A percentile compares a stretch with the other conserved stretches of the same genome.
These are phyloP conservation scores for Calonectris borealis DNA, from an alignment of 2,113 vertebrate genomes.

Conservation along the genomic window DNA sequence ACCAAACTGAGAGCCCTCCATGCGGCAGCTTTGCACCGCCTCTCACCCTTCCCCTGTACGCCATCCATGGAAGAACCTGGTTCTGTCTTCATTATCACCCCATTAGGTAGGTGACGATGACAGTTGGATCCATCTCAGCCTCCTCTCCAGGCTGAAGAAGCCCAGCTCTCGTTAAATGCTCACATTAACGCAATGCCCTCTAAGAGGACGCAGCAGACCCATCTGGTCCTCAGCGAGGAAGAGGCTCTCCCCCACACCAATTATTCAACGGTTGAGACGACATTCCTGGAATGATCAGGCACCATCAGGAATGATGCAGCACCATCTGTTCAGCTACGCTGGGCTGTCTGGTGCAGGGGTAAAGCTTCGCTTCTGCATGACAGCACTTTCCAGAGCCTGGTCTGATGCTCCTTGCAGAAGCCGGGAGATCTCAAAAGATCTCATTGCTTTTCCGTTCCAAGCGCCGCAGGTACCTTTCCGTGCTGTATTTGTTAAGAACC, in stretches of 20 bases:
- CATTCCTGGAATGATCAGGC: background rate
- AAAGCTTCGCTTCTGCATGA: background rate
- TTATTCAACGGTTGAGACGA: background rate
- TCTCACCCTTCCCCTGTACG: background rate
- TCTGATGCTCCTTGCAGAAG: background rate
- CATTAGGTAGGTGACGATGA: background rate
- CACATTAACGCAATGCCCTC: background rate
- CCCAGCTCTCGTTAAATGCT: background rate
- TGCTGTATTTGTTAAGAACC: background rate
- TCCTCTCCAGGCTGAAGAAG: background rate
- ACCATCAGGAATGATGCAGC: background rate
- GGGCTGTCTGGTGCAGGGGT: background rate
- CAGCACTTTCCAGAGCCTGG: background rate
- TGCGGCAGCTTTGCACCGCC: rapidly evolving
- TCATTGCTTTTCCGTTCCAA: background rate
- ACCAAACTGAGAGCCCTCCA: background rate
- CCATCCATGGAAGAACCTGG: background rate
- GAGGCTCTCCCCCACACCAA: background rate
- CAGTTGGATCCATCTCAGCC: background rate
- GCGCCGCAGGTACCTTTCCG: background rate
- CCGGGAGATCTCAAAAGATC: background rate
- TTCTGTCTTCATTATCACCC: background rate
- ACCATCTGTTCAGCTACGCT: background rate
- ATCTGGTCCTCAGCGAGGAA: background rate
- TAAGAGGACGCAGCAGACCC: background rate